A percentile compares a stretch with the other conserved stretches of the same genome.
Conservation (phyloP, 2,888 invertebrate genomes). For the Chironomus riparius region DNA sequence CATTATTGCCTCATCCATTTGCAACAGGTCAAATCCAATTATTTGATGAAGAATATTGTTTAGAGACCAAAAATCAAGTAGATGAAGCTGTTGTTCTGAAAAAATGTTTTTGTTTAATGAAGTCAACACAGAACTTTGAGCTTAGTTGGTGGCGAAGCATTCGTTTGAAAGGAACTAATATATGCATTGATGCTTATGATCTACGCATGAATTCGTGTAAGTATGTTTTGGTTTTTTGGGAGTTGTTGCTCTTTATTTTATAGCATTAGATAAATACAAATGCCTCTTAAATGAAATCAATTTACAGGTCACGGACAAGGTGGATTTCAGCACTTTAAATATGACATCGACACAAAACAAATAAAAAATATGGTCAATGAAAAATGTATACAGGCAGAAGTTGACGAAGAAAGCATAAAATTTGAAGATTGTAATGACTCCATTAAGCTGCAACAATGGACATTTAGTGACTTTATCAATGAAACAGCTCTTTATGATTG, state of each 20-base stretch:
- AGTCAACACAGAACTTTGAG: not conserved
- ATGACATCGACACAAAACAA: too few relatives aligned
- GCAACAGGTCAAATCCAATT: not conserved
- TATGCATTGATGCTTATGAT: not conserved
- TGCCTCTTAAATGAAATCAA: too few relatives aligned
- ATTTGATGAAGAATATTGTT: not conserved
- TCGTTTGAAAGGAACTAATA: not conserved
- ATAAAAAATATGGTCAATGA: too few relatives aligned
- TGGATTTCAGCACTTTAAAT: too few relatives aligned
- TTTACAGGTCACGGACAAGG: too few relatives aligned
- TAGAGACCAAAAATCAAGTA: not conserved
- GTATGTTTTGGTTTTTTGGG: not conserved
- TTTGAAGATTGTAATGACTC: not conserved
- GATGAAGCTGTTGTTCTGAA: not conserved
- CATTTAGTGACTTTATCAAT: not conserved
- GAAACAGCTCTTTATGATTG: not conserved
- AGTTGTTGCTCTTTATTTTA: too few relatives aligned
- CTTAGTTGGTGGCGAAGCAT: conserved; percentile 1
- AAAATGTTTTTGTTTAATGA: not conserved
- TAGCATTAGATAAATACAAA: too few relatives aligned
- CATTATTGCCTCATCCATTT: not conserved
- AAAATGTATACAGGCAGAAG: not conserved
- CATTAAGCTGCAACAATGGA: not conserved
- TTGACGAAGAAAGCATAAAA: not conserved
- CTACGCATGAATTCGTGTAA: not conserved